Conservation (phyloP, 2,113 vertebrate species). For the Toxostoma redivivum region DNA sequence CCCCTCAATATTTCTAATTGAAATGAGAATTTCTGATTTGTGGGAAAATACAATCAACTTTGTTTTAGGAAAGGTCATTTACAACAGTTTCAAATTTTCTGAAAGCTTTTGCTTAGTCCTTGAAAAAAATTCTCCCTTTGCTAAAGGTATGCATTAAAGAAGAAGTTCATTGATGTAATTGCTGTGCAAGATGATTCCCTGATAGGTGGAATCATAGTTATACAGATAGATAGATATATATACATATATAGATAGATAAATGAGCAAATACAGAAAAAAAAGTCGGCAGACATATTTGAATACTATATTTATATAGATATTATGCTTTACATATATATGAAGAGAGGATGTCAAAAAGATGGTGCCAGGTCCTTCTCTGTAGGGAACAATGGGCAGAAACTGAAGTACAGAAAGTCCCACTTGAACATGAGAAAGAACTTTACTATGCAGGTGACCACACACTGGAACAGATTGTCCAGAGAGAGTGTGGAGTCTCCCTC, state of each 20-base stretch:
- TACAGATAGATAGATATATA: neutral
- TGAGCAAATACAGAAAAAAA: neutral
- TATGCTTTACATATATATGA: neutral
- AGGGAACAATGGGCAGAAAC: neutral
- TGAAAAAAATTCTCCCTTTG: neutral
- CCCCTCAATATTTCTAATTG: neutral
- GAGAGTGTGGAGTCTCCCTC: neutral
- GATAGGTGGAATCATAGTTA: neutral
- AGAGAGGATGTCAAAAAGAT: neutral
- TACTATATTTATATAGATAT: neutral
- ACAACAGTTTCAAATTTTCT: neutral
- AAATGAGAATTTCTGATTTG: neutral
- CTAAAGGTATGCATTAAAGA: neutral
- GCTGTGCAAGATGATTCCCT: neutral
- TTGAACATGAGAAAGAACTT: neutral
- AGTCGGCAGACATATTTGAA: neutral
- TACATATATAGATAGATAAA: neutral
- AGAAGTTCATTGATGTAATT: neutral
- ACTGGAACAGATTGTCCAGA: neutral
- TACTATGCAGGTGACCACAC: accelerated
- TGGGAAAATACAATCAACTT: accelerated
- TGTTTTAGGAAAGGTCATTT: neutral
- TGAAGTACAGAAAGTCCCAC: neutral
- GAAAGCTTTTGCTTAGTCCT: neutral
- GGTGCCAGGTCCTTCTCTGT: neutral